Percentiles rank a stretch among this genome's conserved stretches.
Evolutionary conservation across 2,888 invertebrate genomes (phyloP).

Genomic region (Zeuzera pyrina): DNA sequence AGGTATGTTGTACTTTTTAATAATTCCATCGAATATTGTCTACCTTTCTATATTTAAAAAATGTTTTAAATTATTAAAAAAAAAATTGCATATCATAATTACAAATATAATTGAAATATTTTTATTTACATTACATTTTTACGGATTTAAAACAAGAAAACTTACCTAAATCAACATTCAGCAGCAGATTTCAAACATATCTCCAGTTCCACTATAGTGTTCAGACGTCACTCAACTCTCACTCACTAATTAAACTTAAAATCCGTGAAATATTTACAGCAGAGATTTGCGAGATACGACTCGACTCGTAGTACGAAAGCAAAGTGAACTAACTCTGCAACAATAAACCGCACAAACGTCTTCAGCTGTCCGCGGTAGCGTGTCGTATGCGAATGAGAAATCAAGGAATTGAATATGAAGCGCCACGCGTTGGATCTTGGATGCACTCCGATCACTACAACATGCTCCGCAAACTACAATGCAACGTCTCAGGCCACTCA

Average conservation of each 20-base stretch:
- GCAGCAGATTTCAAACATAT: slow-evolving; percentile 23
- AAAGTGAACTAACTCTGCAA: background rate
- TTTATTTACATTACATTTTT: background rate
- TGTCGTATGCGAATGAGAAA: slow-evolving; percentile 3
- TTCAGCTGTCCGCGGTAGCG: background rate
- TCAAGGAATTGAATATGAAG: too few species aligned
- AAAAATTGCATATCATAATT: too few species aligned
- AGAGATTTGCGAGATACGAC: slow-evolving; percentile 21
- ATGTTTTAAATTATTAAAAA: background rate
- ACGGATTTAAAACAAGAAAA: slow-evolving; percentile 12
- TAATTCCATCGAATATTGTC: too few species aligned
- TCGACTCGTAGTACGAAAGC: slow-evolving; percentile 10
- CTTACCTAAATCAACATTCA: slow-evolving; percentile 26
- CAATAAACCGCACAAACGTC: too few species aligned
- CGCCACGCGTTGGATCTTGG: too few species aligned
- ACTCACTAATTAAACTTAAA: slow-evolving; percentile 31
- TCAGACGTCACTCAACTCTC: slow-evolving; percentile 29
- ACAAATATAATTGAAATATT: too few species aligned
- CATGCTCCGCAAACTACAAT: too few species aligned
- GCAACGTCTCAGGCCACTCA: too few species aligned
- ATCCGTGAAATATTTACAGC: too few species aligned
- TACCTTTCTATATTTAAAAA: background rate
- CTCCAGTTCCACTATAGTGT: slow-evolving; percentile 28
- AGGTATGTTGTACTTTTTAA: too few species aligned
- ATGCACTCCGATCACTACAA: too few species aligned